phyloP scores from a whole-genome alignment of 2,797 vertebrate species.

The Eidolon dupreanum region DNA sequence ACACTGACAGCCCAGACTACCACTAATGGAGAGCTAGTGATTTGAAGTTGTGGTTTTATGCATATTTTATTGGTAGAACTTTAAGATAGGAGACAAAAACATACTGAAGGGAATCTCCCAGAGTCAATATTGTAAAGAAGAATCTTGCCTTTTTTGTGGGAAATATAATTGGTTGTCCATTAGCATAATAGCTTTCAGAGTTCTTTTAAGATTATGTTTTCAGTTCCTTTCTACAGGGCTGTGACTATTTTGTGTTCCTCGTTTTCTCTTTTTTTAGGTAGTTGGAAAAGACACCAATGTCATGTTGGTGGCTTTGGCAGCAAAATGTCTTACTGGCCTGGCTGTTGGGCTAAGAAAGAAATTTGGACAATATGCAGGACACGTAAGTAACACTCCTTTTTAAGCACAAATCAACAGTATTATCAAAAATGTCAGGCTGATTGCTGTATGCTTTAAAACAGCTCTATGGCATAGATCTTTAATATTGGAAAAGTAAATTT shows the following conservation, averaged over 20 bases:
- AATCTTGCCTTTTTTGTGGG: not conserved
- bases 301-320: slow-evolving; percentile 96
- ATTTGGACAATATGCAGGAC: slow-evolving; percentile 97
- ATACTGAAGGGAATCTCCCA: not conserved
- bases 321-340: slow-evolving; percentile 95
- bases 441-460: slow-evolving; percentile 54
- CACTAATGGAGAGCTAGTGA: not conserved
- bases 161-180: not conserved
- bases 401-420: slow-evolving; percentile 21
- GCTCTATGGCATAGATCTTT: slow-evolving; percentile 35
- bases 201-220: slow-evolving; percentile 40
- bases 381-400: slow-evolving; percentile 88
- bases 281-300: slow-evolving; percentile 98
- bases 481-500: slow-evolving; percentile 15
- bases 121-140: not conserved
- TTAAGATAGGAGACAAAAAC: not conserved
- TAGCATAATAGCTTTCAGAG: slow-evolving; percentile 1
- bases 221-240: not conserved
- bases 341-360: slow-evolving; percentile 97
- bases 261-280: slow-evolving; percentile 87
- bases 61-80: slow-evolving; percentile 2
- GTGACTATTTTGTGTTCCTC: slow-evolving; percentile 33
- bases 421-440: not conserved
- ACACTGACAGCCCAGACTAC: not conserved
- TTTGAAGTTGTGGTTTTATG: not conserved